A percentile compares a stretch with the other conserved stretches of the same genome.
Evolutionary conservation across 2,888 invertebrate genomes (phyloP).

Genomic region (Diarsia brunnea): DNA sequence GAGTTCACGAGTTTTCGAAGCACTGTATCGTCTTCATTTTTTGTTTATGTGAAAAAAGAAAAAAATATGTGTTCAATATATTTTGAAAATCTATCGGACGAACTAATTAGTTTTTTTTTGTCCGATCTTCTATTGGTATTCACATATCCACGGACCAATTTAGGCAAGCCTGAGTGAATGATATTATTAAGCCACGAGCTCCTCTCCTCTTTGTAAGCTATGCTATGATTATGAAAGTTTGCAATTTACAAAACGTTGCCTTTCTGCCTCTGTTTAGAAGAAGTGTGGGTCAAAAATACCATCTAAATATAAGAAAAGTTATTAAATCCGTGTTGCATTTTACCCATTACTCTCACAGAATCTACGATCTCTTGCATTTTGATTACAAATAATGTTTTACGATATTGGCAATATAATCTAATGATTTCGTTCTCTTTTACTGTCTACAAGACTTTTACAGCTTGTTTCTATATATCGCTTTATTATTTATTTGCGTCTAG

Average conservation of each 20-base stretch:
- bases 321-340: slow-evolving; percentile 10
- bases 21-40: no score
- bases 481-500: slow-evolving; percentile 3
- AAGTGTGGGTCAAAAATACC: background rate
- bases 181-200: no score
- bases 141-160: no score
- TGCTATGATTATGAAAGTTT: background rate
- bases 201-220: no score
- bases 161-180: no score
- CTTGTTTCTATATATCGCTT: slow-evolving; percentile 2
- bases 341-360: slow-evolving; percentile 24
- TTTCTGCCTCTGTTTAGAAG: background rate
- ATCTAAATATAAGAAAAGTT: background rate
- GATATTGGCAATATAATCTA: slow-evolving; percentile 15
- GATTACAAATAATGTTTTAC: slow-evolving; percentile 15
- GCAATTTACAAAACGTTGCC: background rate
- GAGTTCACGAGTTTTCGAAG: no score
- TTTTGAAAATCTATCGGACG: no score
- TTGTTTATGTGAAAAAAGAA: no score
- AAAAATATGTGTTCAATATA: no score
- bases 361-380: slow-evolving; percentile 13
- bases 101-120: no score
- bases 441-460: slow-evolving; percentile 6
- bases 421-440: slow-evolving; percentile 14
- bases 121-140: no score